Percentiles rank a stretch among this genome's conserved stretches.
Evolutionary conservation across 2,888 invertebrate species (phyloP).

Genomic region (Melieria omissa): DNA sequence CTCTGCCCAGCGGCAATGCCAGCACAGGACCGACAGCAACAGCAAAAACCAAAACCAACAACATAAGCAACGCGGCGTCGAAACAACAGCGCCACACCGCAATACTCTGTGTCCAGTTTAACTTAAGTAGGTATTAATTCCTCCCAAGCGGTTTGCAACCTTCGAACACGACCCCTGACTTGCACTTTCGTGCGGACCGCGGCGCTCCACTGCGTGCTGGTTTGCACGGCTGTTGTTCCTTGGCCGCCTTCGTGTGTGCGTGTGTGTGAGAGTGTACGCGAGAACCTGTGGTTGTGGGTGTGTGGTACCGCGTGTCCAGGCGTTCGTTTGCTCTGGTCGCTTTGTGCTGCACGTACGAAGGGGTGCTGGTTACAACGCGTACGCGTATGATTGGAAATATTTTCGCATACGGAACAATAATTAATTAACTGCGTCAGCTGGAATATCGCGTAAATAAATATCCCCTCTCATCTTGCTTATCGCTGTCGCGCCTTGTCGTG

Average conservation of each 20-base stretch:
- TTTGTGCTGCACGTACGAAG: neutral
- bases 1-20: neutral
- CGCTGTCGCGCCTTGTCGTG: too few relatives aligned
- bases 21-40: neutral
- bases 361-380: neutral
- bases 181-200: neutral
- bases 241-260: neutral
- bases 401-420: slow-evolving; percentile 50
- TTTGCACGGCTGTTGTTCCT: neutral
- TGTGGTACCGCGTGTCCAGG: too few relatives aligned
- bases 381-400: slow-evolving; percentile 40
- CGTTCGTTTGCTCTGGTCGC: neutral
- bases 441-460: slow-evolving; percentile 44
- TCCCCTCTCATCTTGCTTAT: too few relatives aligned
- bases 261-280: too few relatives aligned
- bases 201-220: neutral
- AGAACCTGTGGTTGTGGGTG: too few relatives aligned
- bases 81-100: neutral
- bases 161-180: too few relatives aligned
- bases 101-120: slow-evolving; percentile 14
- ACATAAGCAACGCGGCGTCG: neutral
- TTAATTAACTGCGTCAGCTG: slow-evolving; percentile 63
- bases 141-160: slow-evolving; percentile 47
- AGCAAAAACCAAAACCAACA: neutral
- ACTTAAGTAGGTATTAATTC: slow-evolving; percentile 63